Conservation (phyloP, 2,113 vertebrate species). For the Montifringilla adamsi region DNA sequence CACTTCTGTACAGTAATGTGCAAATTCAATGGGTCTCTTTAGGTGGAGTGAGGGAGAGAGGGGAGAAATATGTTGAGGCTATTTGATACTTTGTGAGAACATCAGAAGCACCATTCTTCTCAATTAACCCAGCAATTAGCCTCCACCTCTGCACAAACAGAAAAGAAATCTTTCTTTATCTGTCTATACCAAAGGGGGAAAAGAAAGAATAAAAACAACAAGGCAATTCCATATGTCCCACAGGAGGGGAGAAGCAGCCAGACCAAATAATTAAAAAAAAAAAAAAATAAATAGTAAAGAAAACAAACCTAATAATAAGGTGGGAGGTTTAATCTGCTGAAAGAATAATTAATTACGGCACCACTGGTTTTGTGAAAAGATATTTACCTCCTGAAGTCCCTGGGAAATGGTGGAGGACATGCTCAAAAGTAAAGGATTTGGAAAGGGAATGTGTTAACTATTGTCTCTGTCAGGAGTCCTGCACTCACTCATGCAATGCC, state of each 20-base stretch:
- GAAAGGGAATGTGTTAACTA: background rate
- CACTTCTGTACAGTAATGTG: constrained; percentile 64
- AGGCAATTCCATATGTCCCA: background rate
- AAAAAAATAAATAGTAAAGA: background rate
- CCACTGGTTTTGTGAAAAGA: background rate
- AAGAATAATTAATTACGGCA: background rate
- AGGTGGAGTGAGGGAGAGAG: constrained; percentile 28
- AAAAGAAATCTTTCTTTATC: constrained; percentile 45
- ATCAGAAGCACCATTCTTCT: constrained; percentile 73
- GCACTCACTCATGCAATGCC: too few species aligned
- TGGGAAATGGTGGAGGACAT: background rate
- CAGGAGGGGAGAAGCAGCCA: background rate
- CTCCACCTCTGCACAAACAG: constrained; percentile 26
- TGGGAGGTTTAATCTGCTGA: background rate
- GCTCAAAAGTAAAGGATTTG: background rate
- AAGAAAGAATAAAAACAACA: background rate
- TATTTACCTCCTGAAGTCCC: background rate
- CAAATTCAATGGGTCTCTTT: constrained; percentile 57
- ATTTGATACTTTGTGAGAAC: constrained; percentile 65
- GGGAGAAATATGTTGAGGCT: constrained; percentile 65
- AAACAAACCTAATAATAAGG: background rate
- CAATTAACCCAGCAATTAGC: constrained; percentile 72
- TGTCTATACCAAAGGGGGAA: background rate
- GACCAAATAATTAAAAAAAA: background rate
- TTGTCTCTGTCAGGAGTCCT: background rate